A percentile compares a stretch with the other conserved stretches of the same genome.
Conservation (phyloP, 2,113 vertebrate species). For the Peromyscus maniculatus region DNA sequence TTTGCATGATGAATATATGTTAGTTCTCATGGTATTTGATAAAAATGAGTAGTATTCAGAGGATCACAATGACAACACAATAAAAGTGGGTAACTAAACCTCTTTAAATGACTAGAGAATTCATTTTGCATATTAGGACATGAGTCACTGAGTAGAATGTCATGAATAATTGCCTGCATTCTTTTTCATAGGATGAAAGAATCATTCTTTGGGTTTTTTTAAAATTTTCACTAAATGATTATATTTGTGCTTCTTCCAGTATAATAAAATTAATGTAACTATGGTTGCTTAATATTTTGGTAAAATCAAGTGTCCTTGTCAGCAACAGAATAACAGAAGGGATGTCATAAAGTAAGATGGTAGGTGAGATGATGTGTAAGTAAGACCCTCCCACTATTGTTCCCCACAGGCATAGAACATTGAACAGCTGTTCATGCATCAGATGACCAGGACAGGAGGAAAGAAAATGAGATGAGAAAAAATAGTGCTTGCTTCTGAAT, state of each 20-base stretch:
- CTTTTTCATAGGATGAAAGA: not conserved
- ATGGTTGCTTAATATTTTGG: not conserved
- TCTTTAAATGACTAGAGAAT: not conserved
- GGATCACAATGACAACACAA: not conserved
- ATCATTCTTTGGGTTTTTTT: not conserved
- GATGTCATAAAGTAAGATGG: not conserved
- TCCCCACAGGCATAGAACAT: not conserved
- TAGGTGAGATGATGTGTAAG: not conserved
- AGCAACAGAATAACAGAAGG: constrained; percentile 15
- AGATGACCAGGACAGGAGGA: not conserved
- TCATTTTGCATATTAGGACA: not conserved
- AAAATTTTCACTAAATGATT: not conserved
- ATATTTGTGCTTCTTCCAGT: not conserved
- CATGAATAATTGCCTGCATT: not conserved
- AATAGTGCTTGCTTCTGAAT: not conserved
- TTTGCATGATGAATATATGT: not conserved
- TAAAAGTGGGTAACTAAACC: not conserved
- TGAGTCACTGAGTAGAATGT: not conserved
- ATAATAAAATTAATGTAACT: constrained; percentile 35
- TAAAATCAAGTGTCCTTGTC: not conserved
- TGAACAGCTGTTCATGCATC: not conserved
- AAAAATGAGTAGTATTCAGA: not conserved
- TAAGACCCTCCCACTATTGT: not conserved
- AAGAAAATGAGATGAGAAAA: not conserved
- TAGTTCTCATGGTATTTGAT: not conserved